These are phyloP conservation scores for Apostichopus japonicus DNA, from an alignment of 35 echinoderm and acorn worm genomes.

Conservation along the genomic window DNA sequence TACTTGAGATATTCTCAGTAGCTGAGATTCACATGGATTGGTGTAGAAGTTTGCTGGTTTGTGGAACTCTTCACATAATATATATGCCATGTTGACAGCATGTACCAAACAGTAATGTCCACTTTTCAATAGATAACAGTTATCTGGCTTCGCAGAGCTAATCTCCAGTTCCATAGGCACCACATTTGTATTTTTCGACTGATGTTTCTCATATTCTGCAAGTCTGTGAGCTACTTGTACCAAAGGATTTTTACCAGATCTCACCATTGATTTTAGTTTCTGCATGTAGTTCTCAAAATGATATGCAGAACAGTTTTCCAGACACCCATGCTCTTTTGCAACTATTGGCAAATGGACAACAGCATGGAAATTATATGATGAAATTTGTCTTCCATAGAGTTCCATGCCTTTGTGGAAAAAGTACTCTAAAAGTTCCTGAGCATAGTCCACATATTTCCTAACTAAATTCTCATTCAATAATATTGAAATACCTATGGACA, in stretches of 20 bases:
- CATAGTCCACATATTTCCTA: slow-evolving; percentile 33
- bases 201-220: too few relatives aligned
- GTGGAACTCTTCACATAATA: too few relatives aligned
- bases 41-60: too few relatives aligned
- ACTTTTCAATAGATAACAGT: too few relatives aligned
- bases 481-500: slow-evolving; percentile 68
- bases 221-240: slow-evolving; percentile 4
- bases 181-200: too few relatives aligned
- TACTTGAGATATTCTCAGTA: too few relatives aligned
- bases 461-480: slow-evolving; percentile 16
- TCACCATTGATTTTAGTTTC: slow-evolving; percentile 59
- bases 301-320: slow-evolving; percentile 61
- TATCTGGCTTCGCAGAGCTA: too few relatives aligned
- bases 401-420: slow-evolving; percentile 51
- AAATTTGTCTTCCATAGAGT: slow-evolving; percentile 69
- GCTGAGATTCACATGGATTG: too few relatives aligned
- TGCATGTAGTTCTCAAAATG: slow-evolving; percentile 77
- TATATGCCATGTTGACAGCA: too few relatives aligned
- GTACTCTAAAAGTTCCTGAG: slow-evolving; percentile 53
- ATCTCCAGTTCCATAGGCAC: too few relatives aligned
- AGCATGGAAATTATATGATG: slow-evolving; percentile 80
- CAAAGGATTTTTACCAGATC: slow-evolving; percentile 59
- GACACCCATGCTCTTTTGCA: slow-evolving; percentile 45
- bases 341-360: slow-evolving; percentile 73
- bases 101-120: too few relatives aligned